These are phyloP conservation scores for Calliopum simillimum DNA, from an alignment of 2,888 invertebrate genomes.

Conservation along the genomic window DNA sequence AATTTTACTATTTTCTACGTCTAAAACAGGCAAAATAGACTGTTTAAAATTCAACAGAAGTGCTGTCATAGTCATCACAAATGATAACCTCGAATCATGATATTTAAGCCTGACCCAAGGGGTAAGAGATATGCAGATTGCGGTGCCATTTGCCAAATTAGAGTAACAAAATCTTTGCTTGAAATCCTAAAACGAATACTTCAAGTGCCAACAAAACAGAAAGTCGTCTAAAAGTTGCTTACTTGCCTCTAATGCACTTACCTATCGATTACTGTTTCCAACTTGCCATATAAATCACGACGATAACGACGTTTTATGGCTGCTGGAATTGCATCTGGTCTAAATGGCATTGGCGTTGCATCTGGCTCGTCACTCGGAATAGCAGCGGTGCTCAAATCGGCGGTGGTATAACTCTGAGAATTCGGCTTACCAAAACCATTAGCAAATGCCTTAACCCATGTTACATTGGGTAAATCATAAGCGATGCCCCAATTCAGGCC, in stretches of 20 bases:
- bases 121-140: too few relatives aligned
- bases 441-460: conserved; percentile 68
- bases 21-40: too few relatives aligned
- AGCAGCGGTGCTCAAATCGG: conserved; percentile 36
- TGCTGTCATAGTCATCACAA: too few relatives aligned
- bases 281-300: conserved; percentile 75
- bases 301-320: conserved; percentile 71
- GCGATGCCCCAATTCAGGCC: conserved; percentile 80
- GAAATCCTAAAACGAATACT: too few relatives aligned
- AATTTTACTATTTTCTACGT: too few relatives aligned
- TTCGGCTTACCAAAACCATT: conserved; percentile 48
- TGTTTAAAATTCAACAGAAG: too few relatives aligned
- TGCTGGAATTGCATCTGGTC: conserved; percentile 50
- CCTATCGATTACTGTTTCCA: conserved; percentile 79
- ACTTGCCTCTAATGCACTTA: conserved; percentile 61
- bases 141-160: too few relatives aligned
- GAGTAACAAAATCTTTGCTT: too few relatives aligned
- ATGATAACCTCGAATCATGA: too few relatives aligned
- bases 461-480: conserved; percentile 73
- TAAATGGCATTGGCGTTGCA: conserved; percentile 22
- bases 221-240: background rate
- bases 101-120: too few relatives aligned
- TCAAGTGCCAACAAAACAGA: too few relatives aligned
- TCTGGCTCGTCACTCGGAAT: too few relatives aligned
- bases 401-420: background rate